A percentile compares a stretch with the other conserved stretches of the same genome.
Evolutionary conservation across 2,113 vertebrate species (phyloP).

Genomic region (Anthoscopus minutus): DNA sequence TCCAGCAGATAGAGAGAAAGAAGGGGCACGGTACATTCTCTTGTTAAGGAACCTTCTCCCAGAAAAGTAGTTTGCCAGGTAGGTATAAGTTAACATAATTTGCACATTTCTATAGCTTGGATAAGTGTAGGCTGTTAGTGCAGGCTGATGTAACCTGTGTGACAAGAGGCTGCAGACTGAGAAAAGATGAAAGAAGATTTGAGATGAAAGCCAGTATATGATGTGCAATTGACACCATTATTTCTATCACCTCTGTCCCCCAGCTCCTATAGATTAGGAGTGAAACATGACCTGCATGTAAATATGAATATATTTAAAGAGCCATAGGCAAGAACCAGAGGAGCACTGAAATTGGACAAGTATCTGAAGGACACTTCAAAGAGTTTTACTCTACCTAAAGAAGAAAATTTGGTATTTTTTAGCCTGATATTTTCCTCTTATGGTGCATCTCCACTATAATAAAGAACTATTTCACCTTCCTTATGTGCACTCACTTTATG

Average conservation of each 20-base stretch:
- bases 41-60: neutral
- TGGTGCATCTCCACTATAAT: neutral
- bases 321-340: neutral
- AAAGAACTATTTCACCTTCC: neutral
- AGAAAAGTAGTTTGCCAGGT: neutral
- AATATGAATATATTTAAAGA: neutral
- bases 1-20: neutral
- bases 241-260: neutral
- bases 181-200: slow-evolving; percentile 28
- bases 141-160: neutral
- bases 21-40: neutral
- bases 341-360: slow-evolving; percentile 5
- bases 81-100: neutral
- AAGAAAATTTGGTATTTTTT: neutral
- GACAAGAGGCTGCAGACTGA: slow-evolving; percentile 19
- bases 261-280: neutral
- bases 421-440: neutral
- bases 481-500: neutral
- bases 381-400: neutral
- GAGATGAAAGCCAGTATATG: neutral
- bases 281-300: neutral
- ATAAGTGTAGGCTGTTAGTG: neutral
- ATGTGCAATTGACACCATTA: neutral
- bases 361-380: slow-evolving; percentile 20
- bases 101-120: neutral